Base-by-base conservation (phyloP, 2,113 vertebrate genomes). In the Opisthocomus hoazin region DNA sequence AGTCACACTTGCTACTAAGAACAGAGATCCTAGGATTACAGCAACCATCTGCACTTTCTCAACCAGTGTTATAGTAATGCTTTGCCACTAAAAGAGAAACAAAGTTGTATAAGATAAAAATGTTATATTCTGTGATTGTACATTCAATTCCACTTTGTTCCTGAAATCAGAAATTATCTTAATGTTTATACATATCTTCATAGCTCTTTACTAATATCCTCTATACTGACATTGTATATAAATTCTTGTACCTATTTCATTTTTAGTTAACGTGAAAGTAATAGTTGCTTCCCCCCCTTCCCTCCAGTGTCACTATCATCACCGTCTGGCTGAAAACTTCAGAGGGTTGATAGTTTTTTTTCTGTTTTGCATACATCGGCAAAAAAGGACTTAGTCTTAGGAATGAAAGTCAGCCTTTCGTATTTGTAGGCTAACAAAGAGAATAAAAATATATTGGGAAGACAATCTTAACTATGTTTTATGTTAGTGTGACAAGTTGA, bases 11-110 rank as follows among this genome's bases (percentile, higher is more conserved):
- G 99, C 98, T 98, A 99, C 98, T 97, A 99, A 98, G 98, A 99
- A 99, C 96, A 99, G 98, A 65, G 99, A 99, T 97, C 99, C 99
- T 98, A 99, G 98, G 97, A 99, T 99, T 97, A 99, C 99, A 69
- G 99, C 99, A 66, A 99, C 98, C 98, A 99, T 99, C 98, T 99
- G 99, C 84, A 99, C 99, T 98, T 99, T 99, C 98, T 99, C 99
- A 98, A 99, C 99, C 98, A 99, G 98, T 76, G 99, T 99, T 98
- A 99, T 98, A 97, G 98, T 99, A 98, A 99, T 99, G 96, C 98
- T 98, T 97, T 99, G 99, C 99, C 99, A 99, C 99, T 99, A 97
- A 96, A 98, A 98, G 97, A 98, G 97, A 98, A 98, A 98, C 94
- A 98, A 96, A 98, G 96, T 96, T 90, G 98, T 89, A 97, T 97